Conservation (phyloP, 2,797 vertebrate species). For the Gila robusta region DNA sequence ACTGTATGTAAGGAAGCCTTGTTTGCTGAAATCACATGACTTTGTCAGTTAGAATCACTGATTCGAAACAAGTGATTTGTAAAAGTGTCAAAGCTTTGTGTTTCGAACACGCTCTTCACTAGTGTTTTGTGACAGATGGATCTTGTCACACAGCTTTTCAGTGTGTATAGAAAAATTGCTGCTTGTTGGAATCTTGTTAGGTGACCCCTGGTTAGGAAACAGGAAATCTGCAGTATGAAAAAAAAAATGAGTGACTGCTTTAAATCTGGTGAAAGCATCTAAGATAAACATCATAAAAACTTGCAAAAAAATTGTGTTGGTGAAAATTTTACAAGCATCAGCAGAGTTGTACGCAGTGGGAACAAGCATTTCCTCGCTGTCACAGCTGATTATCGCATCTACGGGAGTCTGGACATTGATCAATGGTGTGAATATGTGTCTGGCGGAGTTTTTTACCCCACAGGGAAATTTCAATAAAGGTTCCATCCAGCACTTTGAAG, state of each 20-base stretch:
- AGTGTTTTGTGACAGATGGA: neutral
- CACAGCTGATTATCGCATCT: conserved; percentile 36
- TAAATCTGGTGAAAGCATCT: neutral
- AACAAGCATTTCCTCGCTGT: conserved; percentile 29
- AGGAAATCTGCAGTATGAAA: neutral
- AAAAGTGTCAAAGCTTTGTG: neutral
- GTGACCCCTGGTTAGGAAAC: neutral
- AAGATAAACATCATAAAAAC: neutral
- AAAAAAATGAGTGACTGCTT: neutral
- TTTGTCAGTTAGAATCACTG: neutral
- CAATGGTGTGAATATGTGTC: conserved; percentile 46
- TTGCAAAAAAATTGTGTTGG: neutral
- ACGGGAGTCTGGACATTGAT: conserved; percentile 36
- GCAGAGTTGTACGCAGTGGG: neutral
- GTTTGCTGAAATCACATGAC: neutral
- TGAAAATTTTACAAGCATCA: conserved; percentile 8
- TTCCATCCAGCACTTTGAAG: conserved; percentile 52
- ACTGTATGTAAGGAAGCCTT: neutral
- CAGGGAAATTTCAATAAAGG: conserved; percentile 53
- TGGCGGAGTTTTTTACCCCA: conserved; percentile 29
- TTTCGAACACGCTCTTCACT: neutral
- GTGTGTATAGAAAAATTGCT: neutral
- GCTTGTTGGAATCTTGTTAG: neutral
- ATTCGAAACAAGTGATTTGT: neutral
- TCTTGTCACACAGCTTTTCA: neutral